Evolutionary conservation across 2,888 invertebrate species (phyloP).

Genomic region (Pseudococcus longispinus): DNA sequence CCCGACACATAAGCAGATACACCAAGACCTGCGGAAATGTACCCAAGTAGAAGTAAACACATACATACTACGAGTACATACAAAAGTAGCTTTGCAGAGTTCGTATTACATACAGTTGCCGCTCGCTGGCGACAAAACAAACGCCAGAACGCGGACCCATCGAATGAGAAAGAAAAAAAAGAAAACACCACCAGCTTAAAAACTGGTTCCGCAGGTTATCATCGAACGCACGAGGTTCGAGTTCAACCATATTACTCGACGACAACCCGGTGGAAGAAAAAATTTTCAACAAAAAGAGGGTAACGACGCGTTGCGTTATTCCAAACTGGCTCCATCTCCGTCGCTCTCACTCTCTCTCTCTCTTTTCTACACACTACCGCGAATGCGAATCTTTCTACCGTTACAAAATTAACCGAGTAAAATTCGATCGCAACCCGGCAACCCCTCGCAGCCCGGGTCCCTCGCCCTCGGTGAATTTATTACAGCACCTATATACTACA

Average conservation of each 20-base stretch:
- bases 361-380: background rate
- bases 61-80: no score
- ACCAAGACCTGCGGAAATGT: no score
- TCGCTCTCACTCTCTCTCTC: background rate
- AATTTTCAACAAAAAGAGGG: background rate
- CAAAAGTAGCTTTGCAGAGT: no score
- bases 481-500: background rate
- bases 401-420: slow-evolving; percentile 14
- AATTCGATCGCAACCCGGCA: slow-evolving; percentile 6
- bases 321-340: background rate
- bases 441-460: background rate
- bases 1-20: no score
- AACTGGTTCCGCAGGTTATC: slow-evolving; percentile 20
- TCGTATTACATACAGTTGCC: no score
- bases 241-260: background rate
- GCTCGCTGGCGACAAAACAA: background rate
- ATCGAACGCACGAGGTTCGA: background rate
- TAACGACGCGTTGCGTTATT: background rate
- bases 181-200: background rate
- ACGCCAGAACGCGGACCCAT: background rate
- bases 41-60: no score
- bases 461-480: background rate
- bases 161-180: background rate
- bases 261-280: background rate
- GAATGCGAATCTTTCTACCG: background rate